phyloP scores from a whole-genome alignment of 2,113 vertebrate species.

The Prolemur simus region DNA sequence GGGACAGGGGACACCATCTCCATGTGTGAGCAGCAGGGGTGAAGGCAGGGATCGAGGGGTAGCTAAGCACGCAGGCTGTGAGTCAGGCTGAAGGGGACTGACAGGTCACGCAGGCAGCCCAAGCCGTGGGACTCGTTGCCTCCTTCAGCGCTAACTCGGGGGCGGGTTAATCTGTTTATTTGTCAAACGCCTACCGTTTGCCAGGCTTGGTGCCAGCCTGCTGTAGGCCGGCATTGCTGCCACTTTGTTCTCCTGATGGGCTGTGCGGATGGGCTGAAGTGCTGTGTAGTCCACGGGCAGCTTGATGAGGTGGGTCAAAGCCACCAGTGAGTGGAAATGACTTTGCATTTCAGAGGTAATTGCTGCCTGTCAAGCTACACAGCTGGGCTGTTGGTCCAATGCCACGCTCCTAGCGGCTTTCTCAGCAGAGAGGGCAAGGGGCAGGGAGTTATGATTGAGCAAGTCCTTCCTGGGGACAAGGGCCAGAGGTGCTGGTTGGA shows the following conservation, averaged over 20 bases:
- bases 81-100: not conserved
- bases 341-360: constrained; percentile 61
- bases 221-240: not conserved
- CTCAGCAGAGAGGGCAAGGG: not conserved
- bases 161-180: not conserved
- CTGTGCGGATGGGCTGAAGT: not conserved
- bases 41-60: not conserved
- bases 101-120: not conserved
- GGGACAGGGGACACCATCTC: not conserved
- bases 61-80: not conserved
- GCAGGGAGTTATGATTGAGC: not conserved
- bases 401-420: not conserved
- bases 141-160: not conserved
- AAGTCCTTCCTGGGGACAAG: not conserved
- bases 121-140: not conserved
- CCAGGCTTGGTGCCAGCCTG: constrained; percentile 47
- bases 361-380: constrained; percentile 47
- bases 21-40: not conserved
- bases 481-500: not conserved
- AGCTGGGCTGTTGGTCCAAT: not conserved
- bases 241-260: constrained; percentile 58
- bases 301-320: constrained; percentile 62
- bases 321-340: constrained; percentile 61
- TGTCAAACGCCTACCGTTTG: constrained; percentile 53
- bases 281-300: constrained; percentile 42